Evolutionary conservation across 2,888 invertebrate genomes (phyloP), one percentile per base, ranked within the genome.

Genomic region (Drosophila barbarae): DNA sequence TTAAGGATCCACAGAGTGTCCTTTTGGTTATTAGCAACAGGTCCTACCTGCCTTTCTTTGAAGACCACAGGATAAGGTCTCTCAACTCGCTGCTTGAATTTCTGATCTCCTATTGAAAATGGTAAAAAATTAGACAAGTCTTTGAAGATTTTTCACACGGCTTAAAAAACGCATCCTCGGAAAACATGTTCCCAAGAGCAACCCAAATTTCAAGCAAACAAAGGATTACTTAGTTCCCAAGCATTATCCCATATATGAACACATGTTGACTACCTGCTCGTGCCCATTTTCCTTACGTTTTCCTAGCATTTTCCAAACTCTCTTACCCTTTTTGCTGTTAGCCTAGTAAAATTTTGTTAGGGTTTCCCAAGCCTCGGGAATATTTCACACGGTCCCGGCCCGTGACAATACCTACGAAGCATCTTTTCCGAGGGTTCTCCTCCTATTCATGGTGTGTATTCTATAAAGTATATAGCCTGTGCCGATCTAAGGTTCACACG

Each of bases 331-430:
- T 26, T 36, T 13, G 2, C 66, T 63, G 61, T 12, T 9, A 0
- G 26, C 53, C 61, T 44, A n/a, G 5, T 67, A 35, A 3, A 18
- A 10, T 15, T 57, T 35, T 57, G 12, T 1, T 7, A 13, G 12
- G 28, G 58, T 47, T 57, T 68, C 69, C 58, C 46, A 36, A 57
- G 49, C 57, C 49, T 57, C 32, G 34, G 32, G 9, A 49, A 38
- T 49, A 49, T 57, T 68, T 68, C 47, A 49, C 66, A 68, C 68
- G 68, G 42, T 66, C 28, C 13, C 13, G 56, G 66, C 65, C 61
- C 53, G 61, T 42, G 61, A 30, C 66, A 66, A 36, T 35, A n/a
- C 13, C 30, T 5, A 1, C 5, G 18, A 30, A 13, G 46, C 18
- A 18, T 41, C 21, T 49, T 30, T 49, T 35, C 34, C 15, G 8